A percentile compares a stretch with the other conserved stretches of the same genome.
Conservation (phyloP, 2,113 vertebrate species). For the Cervus canadensis region DNA sequence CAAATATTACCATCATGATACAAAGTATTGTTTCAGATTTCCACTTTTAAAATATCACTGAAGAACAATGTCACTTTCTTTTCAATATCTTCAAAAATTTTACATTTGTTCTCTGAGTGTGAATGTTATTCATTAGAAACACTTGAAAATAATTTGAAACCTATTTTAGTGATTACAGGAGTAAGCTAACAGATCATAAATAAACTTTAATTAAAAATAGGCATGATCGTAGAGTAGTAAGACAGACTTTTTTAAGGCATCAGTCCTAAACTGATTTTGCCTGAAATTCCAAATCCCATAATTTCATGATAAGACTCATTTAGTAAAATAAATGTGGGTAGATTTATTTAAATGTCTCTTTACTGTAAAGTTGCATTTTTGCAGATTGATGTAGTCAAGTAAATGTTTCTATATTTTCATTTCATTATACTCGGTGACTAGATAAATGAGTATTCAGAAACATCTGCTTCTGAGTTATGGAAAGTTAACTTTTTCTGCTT, state of each 20-base stretch:
- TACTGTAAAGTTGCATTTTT: neutral
- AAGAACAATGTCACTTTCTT: neutral
- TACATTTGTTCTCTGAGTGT: neutral
- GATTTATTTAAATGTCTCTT: slow-evolving; percentile 20
- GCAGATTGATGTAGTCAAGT: neutral
- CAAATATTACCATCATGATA: neutral
- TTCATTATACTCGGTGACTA: neutral
- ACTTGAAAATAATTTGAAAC: neutral
- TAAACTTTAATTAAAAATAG: neutral
- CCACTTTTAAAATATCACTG: neutral
- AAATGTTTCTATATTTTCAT: slow-evolving; percentile 20
- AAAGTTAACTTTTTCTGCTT: neutral
- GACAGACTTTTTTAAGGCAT: neutral
- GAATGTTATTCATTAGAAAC: neutral
- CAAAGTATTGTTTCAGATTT: neutral
- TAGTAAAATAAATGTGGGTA: slow-evolving; percentile 26
- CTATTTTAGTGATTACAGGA: neutral
- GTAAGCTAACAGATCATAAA: neutral
- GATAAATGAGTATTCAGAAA: slow-evolving; percentile 29
- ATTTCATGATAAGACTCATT: neutral
- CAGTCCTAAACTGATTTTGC: slow-evolving; percentile 33
- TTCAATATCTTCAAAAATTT: neutral
- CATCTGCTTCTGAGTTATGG: neutral
- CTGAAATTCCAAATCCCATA: neutral
- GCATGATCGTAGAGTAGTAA: neutral